phyloP scores from a whole-genome alignment of 2,113 vertebrate species.

The Choloepus hoffmanni region DNA sequence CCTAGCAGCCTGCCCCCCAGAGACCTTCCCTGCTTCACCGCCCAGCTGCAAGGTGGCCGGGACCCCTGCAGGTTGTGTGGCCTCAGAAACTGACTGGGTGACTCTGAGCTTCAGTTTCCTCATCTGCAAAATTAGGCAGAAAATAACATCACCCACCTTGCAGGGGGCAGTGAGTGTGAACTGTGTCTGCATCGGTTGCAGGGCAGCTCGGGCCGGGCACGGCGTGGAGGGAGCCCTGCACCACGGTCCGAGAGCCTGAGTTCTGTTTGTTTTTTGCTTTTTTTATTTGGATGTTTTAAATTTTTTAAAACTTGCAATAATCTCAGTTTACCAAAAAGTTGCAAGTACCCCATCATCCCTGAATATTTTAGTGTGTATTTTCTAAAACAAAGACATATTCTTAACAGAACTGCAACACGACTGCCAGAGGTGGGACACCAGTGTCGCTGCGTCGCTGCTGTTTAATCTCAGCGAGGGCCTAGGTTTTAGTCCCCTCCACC shows the following conservation, averaged over 20 bases:
- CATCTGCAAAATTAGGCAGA: neutral
- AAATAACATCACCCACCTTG: accelerated
- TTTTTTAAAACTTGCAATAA: neutral
- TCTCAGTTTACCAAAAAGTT: neutral
- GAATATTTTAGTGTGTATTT: neutral
- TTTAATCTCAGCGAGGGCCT: neutral
- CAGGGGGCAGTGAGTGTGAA: accelerated
- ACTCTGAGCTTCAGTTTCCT: neutral
- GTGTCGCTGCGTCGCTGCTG: neutral
- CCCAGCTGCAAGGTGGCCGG: accelerated
- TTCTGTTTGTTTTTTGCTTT: neutral
- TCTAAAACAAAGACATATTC: neutral
- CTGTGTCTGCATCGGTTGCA: neutral
- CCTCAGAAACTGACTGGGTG: neutral
- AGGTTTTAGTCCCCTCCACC: neutral
- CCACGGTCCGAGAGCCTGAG: neutral
- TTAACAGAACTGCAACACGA: neutral
- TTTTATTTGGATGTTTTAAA: neutral
- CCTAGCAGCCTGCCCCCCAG: neutral
- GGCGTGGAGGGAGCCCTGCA: accelerated
- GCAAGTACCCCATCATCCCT: neutral
- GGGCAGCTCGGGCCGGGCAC: accelerated
- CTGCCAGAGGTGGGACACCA: accelerated
- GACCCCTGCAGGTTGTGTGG: neutral
- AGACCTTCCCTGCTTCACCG: neutral